Evolutionary conservation across 2,888 invertebrate species (phyloP), one percentile per base, ranked within the genome.

Genomic region (Siphonodentalium dalli): DNA sequence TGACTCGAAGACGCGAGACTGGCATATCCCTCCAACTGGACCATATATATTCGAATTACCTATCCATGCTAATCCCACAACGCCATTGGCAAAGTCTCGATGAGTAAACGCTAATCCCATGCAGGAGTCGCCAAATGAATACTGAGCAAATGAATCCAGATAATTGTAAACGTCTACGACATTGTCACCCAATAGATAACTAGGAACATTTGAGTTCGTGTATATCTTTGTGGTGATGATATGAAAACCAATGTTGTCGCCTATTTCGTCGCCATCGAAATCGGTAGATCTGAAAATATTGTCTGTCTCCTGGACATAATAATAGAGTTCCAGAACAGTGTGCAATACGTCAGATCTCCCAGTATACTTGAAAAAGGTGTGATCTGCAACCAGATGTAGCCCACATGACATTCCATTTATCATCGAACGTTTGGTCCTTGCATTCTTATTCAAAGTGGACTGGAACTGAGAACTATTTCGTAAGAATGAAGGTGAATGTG

Each of bases 221-320:
- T 55, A 66, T 7, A 77, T 58, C 0, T 70, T 65, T 6, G 75
- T 66, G 24, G 69, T 60, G 5, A 58, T 44, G 11, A 75, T 57
- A 13, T 61, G 35, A 53, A 79, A 75, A 4, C 78, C 76, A 23
- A 79, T 60, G 24, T 75, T 74, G 54, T 79, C 76, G 21, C 70
- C 72, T 6, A 50, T 37, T 1, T 71, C 74, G 41, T 76, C 72
- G 1, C 71, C 76, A 55, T 74, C 65, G 44, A 78, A 78, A 47
- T 77, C 77, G 4, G 76, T 75, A 13, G 60, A 56, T 15, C 75
- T 66, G 47, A 77, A 78, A 11, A 78, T 66, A 2, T 62, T 47
- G 52, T 79, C 70, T 9, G 74, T 68, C 49, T 72, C 69, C n/a
- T 59, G 65, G 0, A 73, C 62, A 3, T 68, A 58, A 41, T 66